Evolutionary conservation across 2,888 invertebrate genomes (phyloP).

Genomic region (Neoscelio sp.): DNA sequence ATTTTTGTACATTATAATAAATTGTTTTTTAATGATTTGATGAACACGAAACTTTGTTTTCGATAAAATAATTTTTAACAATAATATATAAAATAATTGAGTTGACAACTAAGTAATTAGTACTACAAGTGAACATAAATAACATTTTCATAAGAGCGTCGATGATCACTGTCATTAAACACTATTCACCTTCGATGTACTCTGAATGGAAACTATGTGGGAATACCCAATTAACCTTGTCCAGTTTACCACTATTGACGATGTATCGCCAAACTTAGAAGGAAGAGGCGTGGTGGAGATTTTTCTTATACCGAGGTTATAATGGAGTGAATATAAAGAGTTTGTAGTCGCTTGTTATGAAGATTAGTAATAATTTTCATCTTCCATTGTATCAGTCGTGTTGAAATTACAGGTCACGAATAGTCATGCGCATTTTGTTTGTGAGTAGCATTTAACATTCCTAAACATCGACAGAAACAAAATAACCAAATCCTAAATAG

Average conservation of each 20-base stretch:
- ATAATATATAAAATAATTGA: not conserved
- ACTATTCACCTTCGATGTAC: slow-evolving; percentile 60
- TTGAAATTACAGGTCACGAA: slow-evolving; percentile 59
- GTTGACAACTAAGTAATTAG: not conserved
- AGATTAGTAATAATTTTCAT: slow-evolving; percentile 68
- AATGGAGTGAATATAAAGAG: slow-evolving; percentile 69
- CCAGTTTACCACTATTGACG: slow-evolving; percentile 49
- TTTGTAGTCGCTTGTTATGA: slow-evolving; percentile 63
- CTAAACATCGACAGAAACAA: not conserved
- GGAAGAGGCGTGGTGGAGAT: slow-evolving; percentile 67
- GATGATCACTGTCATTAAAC: slow-evolving; percentile 59
- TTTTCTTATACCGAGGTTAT: slow-evolving; percentile 68
- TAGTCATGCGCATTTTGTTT: slow-evolving; percentile 59
- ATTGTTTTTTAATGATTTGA: too few species aligned
- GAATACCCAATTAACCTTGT: slow-evolving; percentile 65
- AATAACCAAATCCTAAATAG: slow-evolving; percentile 13
- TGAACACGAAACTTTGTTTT: too few species aligned
- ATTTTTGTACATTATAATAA: too few species aligned
- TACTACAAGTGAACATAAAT: slow-evolving; percentile 8
- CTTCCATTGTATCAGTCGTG: slow-evolving; percentile 58
- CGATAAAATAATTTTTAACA: too few species aligned
- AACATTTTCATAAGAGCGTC: slow-evolving; percentile 9
- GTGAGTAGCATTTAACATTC: slow-evolving; percentile 58
- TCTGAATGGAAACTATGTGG: slow-evolving; percentile 66
- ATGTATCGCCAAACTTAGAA: slow-evolving; percentile 66